Evolutionary conservation across 2,797 vertebrate genomes (phyloP), one percentile per base, ranked within the genome.

Genomic region (Limnodromus scolopaceus): DNA sequence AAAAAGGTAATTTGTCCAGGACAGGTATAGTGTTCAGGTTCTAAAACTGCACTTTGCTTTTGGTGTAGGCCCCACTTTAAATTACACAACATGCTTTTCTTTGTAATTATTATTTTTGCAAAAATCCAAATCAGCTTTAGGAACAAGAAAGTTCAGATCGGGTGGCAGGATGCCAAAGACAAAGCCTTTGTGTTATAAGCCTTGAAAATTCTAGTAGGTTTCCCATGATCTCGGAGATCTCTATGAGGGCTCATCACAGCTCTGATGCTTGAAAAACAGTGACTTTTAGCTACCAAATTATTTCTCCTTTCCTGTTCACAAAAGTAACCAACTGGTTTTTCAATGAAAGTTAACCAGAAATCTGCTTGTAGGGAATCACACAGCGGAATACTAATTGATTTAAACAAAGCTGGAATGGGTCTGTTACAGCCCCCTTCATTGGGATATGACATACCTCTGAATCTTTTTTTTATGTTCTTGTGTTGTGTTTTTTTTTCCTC

Each of bases 371-470:
- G 60, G 36, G 76, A 92, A 46, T 72, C 63, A 77, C 72, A 63
- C 49, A 58, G 41, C 55, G 69, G 94, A 96, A 96, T 95, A 78
- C 48, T 92, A 94, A 97, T 87, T 49, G 91, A 71, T 72, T 92
- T 94, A 69, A 93, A 66, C 89, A 91, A 88, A 94, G 79, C 16
- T 19, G 38, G 39, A 93, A 30, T 10, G 25, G 68, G 28, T 63
- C 78, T 86, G 60, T 84, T 72, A 76, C 69, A 92, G 36, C 70
- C 76, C 60, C 27, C 66, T 76, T 96, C 76, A 16, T 11, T 95
- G 91, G 41, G 76, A 84, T 95, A 94, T 91, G 92, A 95, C 93
- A 95, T 64, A 80, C 49, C 55, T 92, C 76, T 46, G 64, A 84
- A 51, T 79, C 53, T 74, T 74, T 84, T 61, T 81, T 81, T 27